Base-by-base conservation (phyloP, 2,888 invertebrate genomes). In the Tetheella fluctuosa region DNA sequence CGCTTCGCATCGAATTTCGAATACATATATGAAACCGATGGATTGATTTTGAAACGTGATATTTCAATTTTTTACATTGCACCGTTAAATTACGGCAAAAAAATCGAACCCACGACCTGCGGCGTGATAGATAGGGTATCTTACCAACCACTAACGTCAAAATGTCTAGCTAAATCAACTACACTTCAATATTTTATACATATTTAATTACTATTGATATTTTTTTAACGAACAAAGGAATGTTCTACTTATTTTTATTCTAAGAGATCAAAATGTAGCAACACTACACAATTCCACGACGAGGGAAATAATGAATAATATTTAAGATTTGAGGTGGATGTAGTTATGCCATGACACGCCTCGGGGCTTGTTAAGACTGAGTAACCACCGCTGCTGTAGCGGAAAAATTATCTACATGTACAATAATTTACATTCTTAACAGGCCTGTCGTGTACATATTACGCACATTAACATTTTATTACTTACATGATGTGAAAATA, bases 231-330 rank as follows among this genome's bases (percentile, higher is more conserved):
- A n/a, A n/a, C 15, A 15, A 4, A 37, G 37, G 15, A 15, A 37
- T 37, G 3, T 8, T 30, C 10, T 30, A 13, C 13, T 15, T 15
- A 3, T 15, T 2, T 6, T 10, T 10, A 39, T n/a, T 39, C 39
- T 0, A 15, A 57, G 53, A 58, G 62, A 62, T 58, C 60, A 64
- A 68, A 74, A 65, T 64, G 60, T 56, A 58, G 59, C 65, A 64
- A 64, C 59, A 62, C 61, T 62, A 68, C 61, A 69, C 54, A 30
- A 42, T 42, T 34, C 54, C 20, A 23, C 42, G 37, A 64, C 67
- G 69, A 57, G 73, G 64, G 64, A 57, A 56, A 62, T 65, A 62
- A 71, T 75, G 75, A 76, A 75, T 77, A 64, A 77, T 76, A 76
- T 75, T 61, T 62, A 56, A 48, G 58, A 48, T 55, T 30, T 56